Evolutionary conservation across 1,140 invertebrate genomes (phyloP).

Genomic region (Hyposmocoma kahamanoa): DNA sequence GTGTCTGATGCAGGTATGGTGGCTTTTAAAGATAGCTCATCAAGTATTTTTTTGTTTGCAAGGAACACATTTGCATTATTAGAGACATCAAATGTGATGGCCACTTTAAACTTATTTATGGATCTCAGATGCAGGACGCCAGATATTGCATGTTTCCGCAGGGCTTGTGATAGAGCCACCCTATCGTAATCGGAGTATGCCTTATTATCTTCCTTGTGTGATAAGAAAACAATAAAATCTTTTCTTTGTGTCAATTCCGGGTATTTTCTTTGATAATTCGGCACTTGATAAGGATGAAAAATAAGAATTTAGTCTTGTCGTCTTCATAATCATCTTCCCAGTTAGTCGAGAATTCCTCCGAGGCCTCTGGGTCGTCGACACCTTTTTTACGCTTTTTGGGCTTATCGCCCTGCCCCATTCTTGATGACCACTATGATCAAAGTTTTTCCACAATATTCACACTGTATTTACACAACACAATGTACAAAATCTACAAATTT

Average conservation of each 20-base stretch:
- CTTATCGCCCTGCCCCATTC: background rate
- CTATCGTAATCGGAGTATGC: slow-evolving; percentile 1
- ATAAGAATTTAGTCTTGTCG: no score
- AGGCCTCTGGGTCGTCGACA: background rate
- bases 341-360: background rate
- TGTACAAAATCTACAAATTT: background rate
- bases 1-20: slow-evolving; percentile 5
- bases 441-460: background rate
- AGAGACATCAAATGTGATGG: slow-evolving; percentile 5
- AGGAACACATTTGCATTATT: slow-evolving; percentile 9
- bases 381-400: background rate
- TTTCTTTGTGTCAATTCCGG: background rate
- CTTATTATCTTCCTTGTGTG: background rate
- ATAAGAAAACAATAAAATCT: background rate
- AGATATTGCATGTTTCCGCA: slow-evolving; percentile 2
- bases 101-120: slow-evolving; percentile 8
- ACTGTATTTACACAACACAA: background rate
- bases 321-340: background rate
- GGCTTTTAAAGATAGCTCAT: background rate
- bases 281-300: background rate
- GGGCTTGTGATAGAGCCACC: background rate
- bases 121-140: slow-evolving; percentile 5
- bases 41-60: slow-evolving; percentile 4
- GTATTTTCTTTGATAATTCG: background rate
- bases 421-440: background rate